Evolutionary conservation across 2,113 vertebrate species (phyloP).

Genomic region (Excalfactoria chinensis): DNA sequence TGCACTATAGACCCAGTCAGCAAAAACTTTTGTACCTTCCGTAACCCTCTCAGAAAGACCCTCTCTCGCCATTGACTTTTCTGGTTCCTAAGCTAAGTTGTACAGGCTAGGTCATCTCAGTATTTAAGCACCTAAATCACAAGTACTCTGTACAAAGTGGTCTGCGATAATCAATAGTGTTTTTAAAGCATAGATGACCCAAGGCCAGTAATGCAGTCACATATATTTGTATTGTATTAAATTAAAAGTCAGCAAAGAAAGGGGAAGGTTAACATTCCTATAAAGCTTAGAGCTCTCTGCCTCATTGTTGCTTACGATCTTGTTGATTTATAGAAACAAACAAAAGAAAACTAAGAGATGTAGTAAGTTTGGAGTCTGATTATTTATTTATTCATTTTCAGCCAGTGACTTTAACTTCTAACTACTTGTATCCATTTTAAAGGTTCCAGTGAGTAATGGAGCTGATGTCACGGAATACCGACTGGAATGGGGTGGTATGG

Average conservation of each 20-base stretch:
- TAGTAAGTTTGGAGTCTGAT: not conserved
- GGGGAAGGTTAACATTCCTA: not conserved
- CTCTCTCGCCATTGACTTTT: not conserved
- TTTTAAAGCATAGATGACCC: not conserved
- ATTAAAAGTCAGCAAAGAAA: not conserved
- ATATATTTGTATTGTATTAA: not conserved
- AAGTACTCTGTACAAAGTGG: not conserved
- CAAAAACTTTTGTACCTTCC: not conserved
- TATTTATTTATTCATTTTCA: not conserved
- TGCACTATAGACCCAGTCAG: not conserved
- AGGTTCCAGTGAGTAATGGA: conserved; percentile 90
- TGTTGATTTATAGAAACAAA: not conserved
- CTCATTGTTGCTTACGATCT: not conserved
- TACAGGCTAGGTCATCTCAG: not conserved
- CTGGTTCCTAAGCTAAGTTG: not conserved
- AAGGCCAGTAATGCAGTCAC: not conserved
- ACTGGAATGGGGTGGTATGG: conserved; percentile 93
- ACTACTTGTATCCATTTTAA: conserved; percentile 7
- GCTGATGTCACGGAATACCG: conserved; percentile 90
- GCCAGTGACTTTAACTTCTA: not conserved
- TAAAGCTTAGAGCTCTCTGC: not conserved
- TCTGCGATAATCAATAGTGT: not conserved
- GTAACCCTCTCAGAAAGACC: not conserved
- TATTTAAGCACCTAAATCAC: conserved; percentile 32
- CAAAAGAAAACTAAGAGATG: not conserved